Conservation (phyloP, 2,888 invertebrate genomes). For the Chorisops tibialis region DNA sequence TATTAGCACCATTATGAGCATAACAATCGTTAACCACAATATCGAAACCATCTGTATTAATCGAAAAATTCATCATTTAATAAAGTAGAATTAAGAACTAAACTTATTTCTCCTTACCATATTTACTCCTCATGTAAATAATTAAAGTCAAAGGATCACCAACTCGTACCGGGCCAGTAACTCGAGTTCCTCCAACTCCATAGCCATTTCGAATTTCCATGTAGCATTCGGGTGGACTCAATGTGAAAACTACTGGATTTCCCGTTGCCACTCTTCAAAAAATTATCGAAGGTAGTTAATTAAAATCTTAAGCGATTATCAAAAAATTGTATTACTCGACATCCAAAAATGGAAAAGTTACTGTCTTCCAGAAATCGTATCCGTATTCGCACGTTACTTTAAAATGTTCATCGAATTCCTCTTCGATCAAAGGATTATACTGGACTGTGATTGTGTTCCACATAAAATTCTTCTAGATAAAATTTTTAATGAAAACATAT, state of each 20-base stretch:
- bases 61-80: not conserved
- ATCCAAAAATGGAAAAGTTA: slow-evolving; percentile 89
- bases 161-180: slow-evolving; percentile 85
- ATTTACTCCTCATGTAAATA: slow-evolving; percentile 92
- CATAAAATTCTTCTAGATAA: slow-evolving; percentile 83
- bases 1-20: slow-evolving; percentile 90
- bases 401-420: slow-evolving; percentile 91
- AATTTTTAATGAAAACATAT: slow-evolving; percentile 8
- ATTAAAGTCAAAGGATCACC: slow-evolving; percentile 89
- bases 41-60: slow-evolving; percentile 80
- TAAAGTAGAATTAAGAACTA: too few relatives aligned
- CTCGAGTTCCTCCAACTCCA: slow-evolving; percentile 79
- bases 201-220: slow-evolving; percentile 94
- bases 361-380: slow-evolving; percentile 95
- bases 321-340: slow-evolving; percentile 77
- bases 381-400: slow-evolving; percentile 95
- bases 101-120: too few relatives aligned
- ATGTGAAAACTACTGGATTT: slow-evolving; percentile 88
- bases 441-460: slow-evolving; percentile 96
- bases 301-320: not conserved
- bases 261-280: slow-evolving; percentile 80
- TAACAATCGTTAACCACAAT: slow-evolving; percentile 92
- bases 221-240: slow-evolving; percentile 91
- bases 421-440: slow-evolving; percentile 88
- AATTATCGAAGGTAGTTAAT: not conserved